phyloP scores from a whole-genome alignment of 2,888 invertebrate genomes.

The Blomia tropicalis region DNA sequence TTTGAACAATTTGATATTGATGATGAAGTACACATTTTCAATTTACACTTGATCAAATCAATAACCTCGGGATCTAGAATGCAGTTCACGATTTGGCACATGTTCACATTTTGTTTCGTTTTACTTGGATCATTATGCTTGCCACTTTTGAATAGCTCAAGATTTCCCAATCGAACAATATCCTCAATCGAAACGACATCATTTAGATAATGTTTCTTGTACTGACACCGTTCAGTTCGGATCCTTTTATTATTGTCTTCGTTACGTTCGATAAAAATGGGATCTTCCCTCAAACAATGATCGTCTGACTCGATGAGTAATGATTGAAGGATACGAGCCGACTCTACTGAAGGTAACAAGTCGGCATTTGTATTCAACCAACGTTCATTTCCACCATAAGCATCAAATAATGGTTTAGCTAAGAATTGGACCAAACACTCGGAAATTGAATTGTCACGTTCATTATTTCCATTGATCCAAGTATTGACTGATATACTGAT shows the following conservation, averaged over 20 bases:
- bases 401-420: constrained; percentile 18
- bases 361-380: constrained; percentile 29
- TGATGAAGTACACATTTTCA: neutral
- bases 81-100: constrained; percentile 25
- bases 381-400: constrained; percentile 24
- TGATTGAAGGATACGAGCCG: constrained; percentile 10
- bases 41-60: constrained; percentile 21
- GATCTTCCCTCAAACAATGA: neutral
- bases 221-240: neutral
- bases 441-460: neutral
- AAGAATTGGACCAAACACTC: constrained; percentile 22
- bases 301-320: neutral
- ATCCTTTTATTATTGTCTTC: neutral
- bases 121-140: neutral
- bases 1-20: too few species aligned
- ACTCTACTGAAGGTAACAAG: constrained; percentile 32
- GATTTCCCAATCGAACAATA: constrained; percentile 3
- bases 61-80: constrained; percentile 28
- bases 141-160: neutral
- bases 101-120: neutral
- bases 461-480: constrained; percentile 51
- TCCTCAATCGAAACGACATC: neutral
- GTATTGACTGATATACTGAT: constrained; percentile 48
- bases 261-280: neutral
- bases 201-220: neutral